Evolutionary conservation across 1,140 invertebrate genomes (phyloP), one percentile per base, ranked within the genome.

Genomic region (Idris sp.): DNA sequence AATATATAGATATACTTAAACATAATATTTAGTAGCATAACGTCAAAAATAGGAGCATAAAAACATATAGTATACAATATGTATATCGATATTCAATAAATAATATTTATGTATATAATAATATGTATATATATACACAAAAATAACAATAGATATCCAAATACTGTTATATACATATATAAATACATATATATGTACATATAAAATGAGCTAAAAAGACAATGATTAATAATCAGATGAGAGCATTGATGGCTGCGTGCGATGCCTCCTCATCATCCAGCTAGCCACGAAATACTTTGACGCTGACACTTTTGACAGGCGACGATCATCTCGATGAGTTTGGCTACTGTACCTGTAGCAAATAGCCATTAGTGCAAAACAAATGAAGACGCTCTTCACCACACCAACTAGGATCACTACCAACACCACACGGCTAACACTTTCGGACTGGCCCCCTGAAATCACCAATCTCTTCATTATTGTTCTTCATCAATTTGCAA

Each of bases 331-430:
- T 33, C 54, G 59, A 76, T 35, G 46, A 74, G 49, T 61, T 80
- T 79, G 77, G 61, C 86, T 89, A 91, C 90, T 90, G 88, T 95
- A 96, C 95, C 96, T 97, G 94, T 96, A 97, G 91, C 95, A 97
- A 91, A 95, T 92, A 85, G 96, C 95, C 91, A 96, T 92, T 89
- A 96, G 91, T 86, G 95, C 94, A 92, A 97, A 96, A 91, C 93
- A 93, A 91, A 97, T 92, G 92, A 97, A 96, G 90, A 97, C 94
- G 85, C 92, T 92, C 84, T 94, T 96, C 85, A 97, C 94, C 85
- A 96, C 95, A 85, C 92, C 92, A 83, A 96, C 94, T 90, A 97
- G 92, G 88, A 97, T 94, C 89, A 97, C 91, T 86, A 97, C 95
- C 92, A 97, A 92, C 84, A 91, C 91, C 87, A 94, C 91, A 79